Evolutionary conservation across 2,797 vertebrate species (phyloP).

Genomic region (Fistularia tabacaria): DNA sequence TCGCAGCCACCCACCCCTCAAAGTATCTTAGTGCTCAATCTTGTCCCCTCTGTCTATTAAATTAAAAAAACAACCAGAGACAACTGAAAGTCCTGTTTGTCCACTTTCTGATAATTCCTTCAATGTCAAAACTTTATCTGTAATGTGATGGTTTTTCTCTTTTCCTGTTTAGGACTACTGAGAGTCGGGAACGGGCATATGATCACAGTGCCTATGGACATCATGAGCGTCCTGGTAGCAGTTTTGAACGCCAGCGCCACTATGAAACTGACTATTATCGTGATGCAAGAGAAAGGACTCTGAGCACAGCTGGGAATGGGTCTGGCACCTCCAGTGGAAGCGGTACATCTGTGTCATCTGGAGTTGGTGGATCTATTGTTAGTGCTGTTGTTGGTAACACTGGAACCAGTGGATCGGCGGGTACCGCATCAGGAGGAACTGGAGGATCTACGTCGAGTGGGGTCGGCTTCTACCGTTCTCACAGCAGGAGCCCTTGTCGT

Average conservation of each 20-base stretch:
- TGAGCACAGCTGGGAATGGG: constrained; percentile 66
- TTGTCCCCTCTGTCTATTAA: constrained; percentile 30
- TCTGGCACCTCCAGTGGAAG: constrained; percentile 68
- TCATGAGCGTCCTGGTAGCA: constrained; percentile 87
- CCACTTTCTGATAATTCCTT: constrained; percentile 29
- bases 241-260: constrained; percentile 95
- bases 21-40: constrained; percentile 19
- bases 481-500: constrained; percentile 93
- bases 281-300: constrained; percentile 90
- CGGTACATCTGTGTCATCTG: constrained; percentile 60
- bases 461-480: constrained; percentile 92
- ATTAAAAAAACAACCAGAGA: constrained; percentile 25
- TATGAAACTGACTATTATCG: constrained; percentile 98
- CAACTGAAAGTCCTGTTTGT: constrained; percentile 29
- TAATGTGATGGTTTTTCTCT: constrained; percentile 44
- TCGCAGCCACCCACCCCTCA: constrained; percentile 5
- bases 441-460: constrained; percentile 64
- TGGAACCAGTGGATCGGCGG: constrained; percentile 57
- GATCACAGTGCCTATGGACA: constrained; percentile 99
- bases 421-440: constrained; percentile 53
- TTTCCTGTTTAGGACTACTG: constrained; percentile 83
- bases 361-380: constrained; percentile 65
- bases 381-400: constrained; percentile 53
- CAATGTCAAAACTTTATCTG: constrained; percentile 10
- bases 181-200: constrained; percentile 94